phyloP scores from a whole-genome alignment of 2,797 vertebrate species.

The Lutjanus argentimaculatus region DNA sequence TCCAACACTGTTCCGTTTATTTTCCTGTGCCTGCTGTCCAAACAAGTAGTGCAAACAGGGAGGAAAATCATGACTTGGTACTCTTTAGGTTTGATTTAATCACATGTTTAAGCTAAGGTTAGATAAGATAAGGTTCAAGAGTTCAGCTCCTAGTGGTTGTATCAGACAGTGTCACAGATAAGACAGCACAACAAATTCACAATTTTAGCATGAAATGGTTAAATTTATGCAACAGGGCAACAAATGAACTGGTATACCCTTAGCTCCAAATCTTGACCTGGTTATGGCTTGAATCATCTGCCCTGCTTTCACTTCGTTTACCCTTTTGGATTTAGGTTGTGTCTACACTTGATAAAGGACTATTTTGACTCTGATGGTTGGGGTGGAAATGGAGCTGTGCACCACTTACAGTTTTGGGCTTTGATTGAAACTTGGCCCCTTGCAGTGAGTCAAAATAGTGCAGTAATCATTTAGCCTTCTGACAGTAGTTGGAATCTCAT shows the following conservation, averaged over 20 bases:
- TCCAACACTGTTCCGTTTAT: slow-evolving; percentile 42
- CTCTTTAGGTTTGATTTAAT: slow-evolving; percentile 8
- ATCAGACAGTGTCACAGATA: not conserved
- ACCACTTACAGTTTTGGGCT: slow-evolving; percentile 7
- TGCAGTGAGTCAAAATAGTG: slow-evolving; percentile 2
- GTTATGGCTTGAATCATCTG: slow-evolving; percentile 1
- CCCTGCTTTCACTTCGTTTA: not conserved
- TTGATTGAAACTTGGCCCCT: slow-evolving; percentile 34
- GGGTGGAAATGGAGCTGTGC: not conserved
- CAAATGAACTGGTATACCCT: not conserved
- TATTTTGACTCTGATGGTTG: not conserved
- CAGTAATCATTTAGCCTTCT: slow-evolving; percentile 30
- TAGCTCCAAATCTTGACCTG: not conserved
- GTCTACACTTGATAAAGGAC: not conserved
- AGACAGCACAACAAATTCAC: not conserved
- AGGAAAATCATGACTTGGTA: slow-evolving; percentile 18
- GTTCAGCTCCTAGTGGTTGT: not conserved
- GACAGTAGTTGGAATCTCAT: slow-evolving; percentile 42
- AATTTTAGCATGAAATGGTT: not conserved
- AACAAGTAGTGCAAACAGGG: slow-evolving; percentile 23
- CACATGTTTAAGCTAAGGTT: not conserved
- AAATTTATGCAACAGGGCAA: not conserved
- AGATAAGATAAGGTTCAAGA: not conserved
- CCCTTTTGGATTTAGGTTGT: too few relatives aligned
- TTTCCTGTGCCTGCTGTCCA: slow-evolving; percentile 24